Percentiles rank a stretch among this genome's conserved stretches.
These are phyloP conservation scores for Cassiopea xamachana DNA, from an alignment of 30 jellyfish, hydroid and myxozoan genomes.

Conservation along the genomic window DNA sequence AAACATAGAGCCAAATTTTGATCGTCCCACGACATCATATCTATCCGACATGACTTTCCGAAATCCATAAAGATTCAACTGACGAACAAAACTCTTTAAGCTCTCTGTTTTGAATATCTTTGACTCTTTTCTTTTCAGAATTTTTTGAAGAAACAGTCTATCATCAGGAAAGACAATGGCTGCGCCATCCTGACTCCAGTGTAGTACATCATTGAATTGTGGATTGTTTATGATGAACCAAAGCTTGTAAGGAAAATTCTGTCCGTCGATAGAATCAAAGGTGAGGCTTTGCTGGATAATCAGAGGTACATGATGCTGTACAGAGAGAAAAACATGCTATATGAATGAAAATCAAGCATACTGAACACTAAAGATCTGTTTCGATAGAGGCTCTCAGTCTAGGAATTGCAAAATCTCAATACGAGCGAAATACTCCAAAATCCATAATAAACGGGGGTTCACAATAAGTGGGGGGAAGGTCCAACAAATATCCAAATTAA, in stretches of 20 bases:
- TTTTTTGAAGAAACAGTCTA: conserved; percentile 68
- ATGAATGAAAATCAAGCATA: background rate
- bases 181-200: conserved; percentile 96
- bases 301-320: conserved; percentile 55
- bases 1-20: conserved; percentile 74
- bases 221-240: conserved; percentile 83
- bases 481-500: no score
- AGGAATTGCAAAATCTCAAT: no score
- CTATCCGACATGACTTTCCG: conserved; percentile 82
- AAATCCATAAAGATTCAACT: conserved; percentile 94
- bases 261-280: conserved; percentile 87
- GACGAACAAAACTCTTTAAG: conserved; percentile 94
- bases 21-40: conserved; percentile 57
- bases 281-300: conserved; percentile 73
- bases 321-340: background rate
- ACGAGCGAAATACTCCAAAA: no score
- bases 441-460: no score
- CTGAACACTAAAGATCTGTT: no score
- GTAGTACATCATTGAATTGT: conserved; percentile 73
- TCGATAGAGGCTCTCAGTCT: no score
- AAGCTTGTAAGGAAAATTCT: conserved; percentile 93
- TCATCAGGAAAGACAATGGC: conserved; percentile 89
- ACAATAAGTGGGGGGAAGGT: no score
- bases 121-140: conserved; percentile 75
- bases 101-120: conserved; percentile 94